Conservation (phyloP, 2,797 vertebrate genomes). For the Heteromormyrus szaboi region DNA sequence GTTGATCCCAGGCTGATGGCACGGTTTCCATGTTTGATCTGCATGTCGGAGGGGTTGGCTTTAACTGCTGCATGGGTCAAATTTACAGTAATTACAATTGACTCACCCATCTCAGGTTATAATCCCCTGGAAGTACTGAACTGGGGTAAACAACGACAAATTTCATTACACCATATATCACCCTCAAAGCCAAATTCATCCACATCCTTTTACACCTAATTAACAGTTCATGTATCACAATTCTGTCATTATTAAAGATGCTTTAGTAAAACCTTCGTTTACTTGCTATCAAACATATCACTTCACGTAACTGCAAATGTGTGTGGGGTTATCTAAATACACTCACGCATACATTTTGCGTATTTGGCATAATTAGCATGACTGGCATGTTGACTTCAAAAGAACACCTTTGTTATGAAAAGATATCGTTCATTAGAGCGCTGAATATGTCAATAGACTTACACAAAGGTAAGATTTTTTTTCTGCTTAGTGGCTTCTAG, state of each 20-base stretch:
- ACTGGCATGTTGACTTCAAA: background rate
- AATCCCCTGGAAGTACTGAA: conserved; percentile 56
- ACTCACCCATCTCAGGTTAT: conserved; percentile 51
- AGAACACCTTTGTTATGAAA: conserved; percentile 10
- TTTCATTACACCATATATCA: conserved; percentile 15
- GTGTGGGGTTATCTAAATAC: background rate
- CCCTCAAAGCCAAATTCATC: conserved; percentile 7
- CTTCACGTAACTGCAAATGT: background rate
- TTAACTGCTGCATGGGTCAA: conserved; percentile 25
- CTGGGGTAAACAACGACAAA: conserved; percentile 23
- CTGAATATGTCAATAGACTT: background rate
- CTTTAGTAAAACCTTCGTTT: background rate
- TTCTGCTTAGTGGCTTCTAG: background rate
- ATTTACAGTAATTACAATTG: conserved; percentile 51
- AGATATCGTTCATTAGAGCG: background rate
- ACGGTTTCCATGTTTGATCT: conserved; percentile 20
- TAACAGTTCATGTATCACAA: background rate
- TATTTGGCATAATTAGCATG: background rate
- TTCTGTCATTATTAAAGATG: background rate
- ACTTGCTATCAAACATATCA: background rate
- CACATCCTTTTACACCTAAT: background rate
- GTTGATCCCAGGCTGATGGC: background rate
- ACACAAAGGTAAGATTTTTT: background rate
- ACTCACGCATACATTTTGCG: background rate
- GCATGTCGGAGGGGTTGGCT: conserved; percentile 4